Percentiles rank a stretch among this genome's conserved stretches.
These are phyloP conservation scores for Heliconius charithonia DNA, from an alignment of 2,888 invertebrate species.

Conservation along the genomic window DNA sequence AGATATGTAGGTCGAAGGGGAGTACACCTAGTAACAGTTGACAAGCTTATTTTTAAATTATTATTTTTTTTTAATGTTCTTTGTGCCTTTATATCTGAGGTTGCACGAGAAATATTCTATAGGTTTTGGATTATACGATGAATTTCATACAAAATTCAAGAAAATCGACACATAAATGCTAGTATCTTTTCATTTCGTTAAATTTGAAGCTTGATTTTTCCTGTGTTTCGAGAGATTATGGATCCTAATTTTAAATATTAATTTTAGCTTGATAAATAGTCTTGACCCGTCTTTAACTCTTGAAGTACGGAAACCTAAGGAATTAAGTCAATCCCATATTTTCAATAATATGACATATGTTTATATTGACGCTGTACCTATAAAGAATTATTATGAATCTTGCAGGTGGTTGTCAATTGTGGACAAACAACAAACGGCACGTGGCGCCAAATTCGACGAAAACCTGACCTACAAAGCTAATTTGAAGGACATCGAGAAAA, in stretches of 20 bases:
- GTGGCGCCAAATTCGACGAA: slow-evolving; percentile 75
- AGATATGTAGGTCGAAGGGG: neutral
- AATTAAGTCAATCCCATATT: neutral
- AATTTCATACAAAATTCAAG: neutral
- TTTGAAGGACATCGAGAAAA: slow-evolving; percentile 84
- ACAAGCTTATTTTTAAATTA: too few relatives aligned
- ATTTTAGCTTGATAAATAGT: neutral
- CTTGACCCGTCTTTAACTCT: too few relatives aligned
- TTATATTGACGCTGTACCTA: neutral
- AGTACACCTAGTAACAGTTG: neutral
- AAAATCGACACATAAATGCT: neutral
- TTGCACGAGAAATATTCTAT: too few relatives aligned
- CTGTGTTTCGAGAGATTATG: neutral
- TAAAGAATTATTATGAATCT: slow-evolving; percentile 48
- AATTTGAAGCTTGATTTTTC: neutral
- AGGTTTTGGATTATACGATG: too few relatives aligned
- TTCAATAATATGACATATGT: neutral
- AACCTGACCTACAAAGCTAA: slow-evolving; percentile 84
- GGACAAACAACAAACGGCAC: slow-evolving; percentile 79
- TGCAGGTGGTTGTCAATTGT: slow-evolving; percentile 56
- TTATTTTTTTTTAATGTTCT: too few relatives aligned
- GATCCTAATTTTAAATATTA: neutral
- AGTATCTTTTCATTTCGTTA: neutral
- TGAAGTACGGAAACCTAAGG: too few relatives aligned
- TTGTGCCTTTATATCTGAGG: too few relatives aligned